Base-by-base conservation (phyloP, 2,888 invertebrate species). In the Blomia tropicalis region DNA sequence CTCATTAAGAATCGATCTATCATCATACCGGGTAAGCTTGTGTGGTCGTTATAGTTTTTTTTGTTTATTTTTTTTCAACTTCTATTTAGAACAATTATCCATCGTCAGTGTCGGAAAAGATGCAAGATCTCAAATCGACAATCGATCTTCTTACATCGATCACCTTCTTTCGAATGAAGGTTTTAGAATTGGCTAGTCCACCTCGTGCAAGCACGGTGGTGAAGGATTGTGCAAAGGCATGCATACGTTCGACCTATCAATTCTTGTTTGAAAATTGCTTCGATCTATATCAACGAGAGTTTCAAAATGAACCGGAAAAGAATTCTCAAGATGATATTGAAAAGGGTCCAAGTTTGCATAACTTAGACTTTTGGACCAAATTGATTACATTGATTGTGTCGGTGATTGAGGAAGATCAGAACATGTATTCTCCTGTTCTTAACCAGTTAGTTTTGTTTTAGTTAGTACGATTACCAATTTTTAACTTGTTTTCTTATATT, bases 141-240 rank as follows among this genome's bases (percentile, higher is more conserved):
- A 98, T 99, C 7, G 98, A 99, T 74, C 79, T 99, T 22, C 79
- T 99, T 41, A 99, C 98, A 56, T 95, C 93, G 73, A 99, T 99
- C 70, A 99, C 98, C 60, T 99, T 99, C 83, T 99, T 99, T 78
- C 83, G 98, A 68, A 98, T 99, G 98, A 99, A 98, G 82, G 87
- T 98, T 11, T 93, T 96, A 80, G 98, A 99, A 75, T 76, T 98
- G 68, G 87, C 95, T 62, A 91, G 92, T 77, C 98, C 98, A 60
- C 98, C 98, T 1, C 80, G 98, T 70, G 98, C 98, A 65, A 92
- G 93, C 75, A 90, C 90, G 25, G 98, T 98, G 44, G 96, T 98
- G 60, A 95, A 95, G 78, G 98, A 98, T 78, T 98, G 98, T 76
- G 98, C 95, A 62, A 95, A 91, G 74, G 95, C 95, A 62, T 98